Evolutionary conservation across 2,113 vertebrate genomes (phyloP), one percentile per base, ranked within the genome.

Genomic region (Puffinus mauretanicus): DNA sequence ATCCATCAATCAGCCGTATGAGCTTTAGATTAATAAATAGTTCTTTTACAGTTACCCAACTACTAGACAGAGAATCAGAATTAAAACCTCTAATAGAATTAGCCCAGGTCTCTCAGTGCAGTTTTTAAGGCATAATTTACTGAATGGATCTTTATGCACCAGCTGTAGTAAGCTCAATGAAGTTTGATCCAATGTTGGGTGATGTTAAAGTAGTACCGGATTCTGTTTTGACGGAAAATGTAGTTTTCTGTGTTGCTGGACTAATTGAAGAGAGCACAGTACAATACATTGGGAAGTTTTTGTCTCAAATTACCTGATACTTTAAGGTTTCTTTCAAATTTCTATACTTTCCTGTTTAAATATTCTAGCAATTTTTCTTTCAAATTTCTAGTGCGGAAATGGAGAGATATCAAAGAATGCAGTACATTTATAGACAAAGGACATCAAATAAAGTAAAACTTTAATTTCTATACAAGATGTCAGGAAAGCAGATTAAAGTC

Each of bases 11-110:
- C 90, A 92, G 77, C 29, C 87, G 14, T 57, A 84, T 84, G 61
- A 94, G 80, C 70, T 95, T 95, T 88, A 92, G 92, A 93, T 89
- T 95, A 95, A 97, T 96, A 96, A 92, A 88, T 90, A 95, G 86
- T 88, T 96, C n/a, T 93, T 91, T 72, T 82, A 86, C 91, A 94
- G 86, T 91, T 93, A 82, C 12, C 26, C 61, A 89, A 65, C 65
- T 85, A 82, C 46, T 91, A 76, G 73, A 88, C 49, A 87, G 52
- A 94, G 70, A 92, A 93, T 72, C 52, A 60, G 62, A 93, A 90
- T 85, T 91, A 93, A 90, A 94, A 69, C 49, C 58, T 46, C 29
- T 90, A 85, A 97, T 87, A 96, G 91, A 91, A 95, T 95, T 89
- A 91, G 5, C 25, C 70, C 22, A 72, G 91, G 26, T 62, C 34